Evolutionary conservation across 2,888 invertebrate genomes (phyloP).

Genomic region (Tachystola acroxantha): DNA sequence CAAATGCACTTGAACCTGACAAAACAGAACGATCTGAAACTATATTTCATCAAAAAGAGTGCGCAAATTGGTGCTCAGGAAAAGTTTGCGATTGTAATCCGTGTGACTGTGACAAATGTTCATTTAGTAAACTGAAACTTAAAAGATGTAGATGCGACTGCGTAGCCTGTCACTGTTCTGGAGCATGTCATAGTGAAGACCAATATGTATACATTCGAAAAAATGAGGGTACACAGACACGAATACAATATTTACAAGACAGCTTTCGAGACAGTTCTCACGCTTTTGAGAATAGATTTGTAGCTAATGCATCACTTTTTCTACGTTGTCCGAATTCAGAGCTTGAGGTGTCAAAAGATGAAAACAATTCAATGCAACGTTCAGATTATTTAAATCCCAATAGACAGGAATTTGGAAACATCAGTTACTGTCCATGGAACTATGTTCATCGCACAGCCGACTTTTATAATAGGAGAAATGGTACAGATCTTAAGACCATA

Average conservation of each 20-base stretch:
- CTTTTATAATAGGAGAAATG: background rate
- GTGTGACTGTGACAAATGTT: constrained; percentile 4
- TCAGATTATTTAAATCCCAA: background rate
- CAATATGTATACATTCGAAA: constrained; percentile 1
- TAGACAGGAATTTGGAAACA: background rate
- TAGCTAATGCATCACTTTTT: background rate
- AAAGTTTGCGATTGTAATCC: constrained; percentile 3
- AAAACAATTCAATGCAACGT: background rate
- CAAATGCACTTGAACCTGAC: background rate
- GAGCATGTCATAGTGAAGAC: constrained; percentile 3
- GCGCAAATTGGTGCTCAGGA: background rate
- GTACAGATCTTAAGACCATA: background rate
- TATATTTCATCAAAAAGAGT: background rate
- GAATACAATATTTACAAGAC: background rate
- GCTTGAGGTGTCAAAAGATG: background rate
- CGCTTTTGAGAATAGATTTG: background rate
- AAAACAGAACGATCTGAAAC: background rate
- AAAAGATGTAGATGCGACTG: constrained; percentile 5
- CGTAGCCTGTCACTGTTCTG: constrained; percentile 3
- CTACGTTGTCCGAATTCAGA: background rate
- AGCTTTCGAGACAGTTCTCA: background rate
- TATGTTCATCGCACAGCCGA: background rate
- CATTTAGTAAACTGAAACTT: constrained; percentile 1
- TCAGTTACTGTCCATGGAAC: too few relatives aligned
- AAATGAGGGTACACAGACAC: constrained; percentile 9